A percentile compares a stretch with the other conserved stretches of the same genome.
Evolutionary conservation across 2,113 vertebrate species (phyloP).

Genomic region (Nicator chloris): DNA sequence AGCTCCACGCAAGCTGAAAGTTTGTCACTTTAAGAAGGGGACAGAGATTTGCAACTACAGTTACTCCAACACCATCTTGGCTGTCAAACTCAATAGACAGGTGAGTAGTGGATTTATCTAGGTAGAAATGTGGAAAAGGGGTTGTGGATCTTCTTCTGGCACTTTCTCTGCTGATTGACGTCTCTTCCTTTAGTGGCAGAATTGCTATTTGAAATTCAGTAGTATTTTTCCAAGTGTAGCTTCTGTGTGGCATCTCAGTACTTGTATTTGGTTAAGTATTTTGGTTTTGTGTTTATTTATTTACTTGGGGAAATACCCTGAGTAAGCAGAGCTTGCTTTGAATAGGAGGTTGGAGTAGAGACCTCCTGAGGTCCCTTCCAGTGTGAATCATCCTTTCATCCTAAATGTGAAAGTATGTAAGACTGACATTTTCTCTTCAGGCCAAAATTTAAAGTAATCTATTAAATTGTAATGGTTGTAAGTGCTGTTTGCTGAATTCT

Average conservation of each 20-base stretch:
- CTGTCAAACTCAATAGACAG: conserved; percentile 97
- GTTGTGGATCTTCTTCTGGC: background rate
- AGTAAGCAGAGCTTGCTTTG: background rate
- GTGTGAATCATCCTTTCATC: background rate
- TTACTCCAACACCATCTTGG: conserved; percentile 97
- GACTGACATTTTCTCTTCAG: background rate
- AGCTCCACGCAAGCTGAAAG: conserved; percentile 97
- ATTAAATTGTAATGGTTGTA: background rate
- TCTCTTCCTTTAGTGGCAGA: background rate
- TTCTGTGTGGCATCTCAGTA: background rate
- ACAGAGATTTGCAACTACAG: conserved; percentile 99
- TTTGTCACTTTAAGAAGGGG: conserved; percentile 99
- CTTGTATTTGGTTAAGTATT: background rate
- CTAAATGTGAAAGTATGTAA: background rate
- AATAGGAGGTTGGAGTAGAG: background rate
- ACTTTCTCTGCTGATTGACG: background rate
- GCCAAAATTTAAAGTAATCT: background rate
- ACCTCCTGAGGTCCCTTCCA: background rate
- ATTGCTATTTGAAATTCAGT: background rate
- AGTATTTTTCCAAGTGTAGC: background rate
- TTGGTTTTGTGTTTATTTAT: background rate
- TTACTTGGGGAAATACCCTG: background rate
- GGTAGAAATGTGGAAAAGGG: fast-evolving
- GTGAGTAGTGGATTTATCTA: conserved; percentile 60
- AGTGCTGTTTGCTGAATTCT: background rate